Evolutionary conservation across 92 coral and sea anemone genomes (phyloP).

Genomic region (Metridium senile): DNA sequence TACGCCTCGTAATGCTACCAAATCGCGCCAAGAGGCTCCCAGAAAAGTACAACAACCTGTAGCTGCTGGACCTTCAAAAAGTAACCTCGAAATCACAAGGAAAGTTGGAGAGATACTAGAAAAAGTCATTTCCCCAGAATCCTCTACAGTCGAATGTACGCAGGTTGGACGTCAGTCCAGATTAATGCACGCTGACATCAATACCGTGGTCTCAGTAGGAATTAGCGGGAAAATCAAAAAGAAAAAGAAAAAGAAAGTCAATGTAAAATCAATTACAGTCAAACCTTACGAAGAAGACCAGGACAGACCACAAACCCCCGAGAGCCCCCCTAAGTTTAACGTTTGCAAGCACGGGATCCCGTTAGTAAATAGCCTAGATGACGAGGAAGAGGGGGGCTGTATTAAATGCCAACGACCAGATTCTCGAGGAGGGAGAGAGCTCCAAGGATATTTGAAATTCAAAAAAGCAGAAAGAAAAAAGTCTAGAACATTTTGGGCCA

Average conservation of each 20-base stretch:
- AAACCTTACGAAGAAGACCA: constrained; percentile 35
- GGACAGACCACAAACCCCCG: not conserved
- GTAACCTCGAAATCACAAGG: constrained; percentile 13
- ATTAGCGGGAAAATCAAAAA: not conserved
- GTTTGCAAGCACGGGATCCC: constrained; percentile 60
- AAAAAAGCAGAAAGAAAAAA: constrained; percentile 39
- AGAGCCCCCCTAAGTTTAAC: constrained; percentile 23
- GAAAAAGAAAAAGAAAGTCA: constrained; percentile 23
- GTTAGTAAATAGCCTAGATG: constrained; percentile 26
- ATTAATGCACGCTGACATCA: constrained; percentile 36
- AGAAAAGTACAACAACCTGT: not conserved
- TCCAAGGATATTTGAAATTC: constrained; percentile 47
- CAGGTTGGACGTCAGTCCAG: constrained; percentile 34
- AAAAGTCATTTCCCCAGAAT: constrained; percentile 21
- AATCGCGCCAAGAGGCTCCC: too few relatives aligned
- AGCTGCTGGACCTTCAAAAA: not conserved
- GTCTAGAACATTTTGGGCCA: constrained; percentile 32
- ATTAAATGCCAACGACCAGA: constrained; percentile 58
- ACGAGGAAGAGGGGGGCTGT: constrained; percentile 51
- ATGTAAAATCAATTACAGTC: constrained; percentile 20
- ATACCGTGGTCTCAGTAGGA: constrained; percentile 30
- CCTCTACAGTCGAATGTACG: constrained; percentile 3
- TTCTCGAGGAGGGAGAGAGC: constrained; percentile 66
- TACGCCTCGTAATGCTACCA: too few relatives aligned
- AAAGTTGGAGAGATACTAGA: constrained; percentile 26